Evolutionary conservation across 2,113 vertebrate genomes (phyloP), one percentile per base, ranked within the genome.

Genomic region (Mustela nigripes): DNA sequence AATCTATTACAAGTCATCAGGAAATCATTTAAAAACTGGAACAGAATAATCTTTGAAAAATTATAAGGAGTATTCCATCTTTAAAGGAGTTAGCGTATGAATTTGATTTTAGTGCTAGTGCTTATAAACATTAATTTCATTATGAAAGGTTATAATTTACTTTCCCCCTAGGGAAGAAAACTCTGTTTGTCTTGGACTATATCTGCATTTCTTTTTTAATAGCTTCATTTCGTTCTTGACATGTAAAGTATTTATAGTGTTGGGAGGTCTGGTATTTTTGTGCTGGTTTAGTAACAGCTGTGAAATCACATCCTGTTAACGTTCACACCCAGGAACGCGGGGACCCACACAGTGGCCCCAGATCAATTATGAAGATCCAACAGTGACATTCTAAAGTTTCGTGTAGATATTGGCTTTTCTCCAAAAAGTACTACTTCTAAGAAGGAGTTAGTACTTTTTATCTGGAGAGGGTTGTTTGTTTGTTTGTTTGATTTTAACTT

Each of bases 151-250:
- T 91, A 69, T 96, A 97, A 97, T 97, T 95, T 94, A 81, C 50
- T 94, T 92, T 83, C 24, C 62, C 69, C 62, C 22, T 67, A 74
- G 81, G 95, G 95, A 91, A 91, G 60, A 95, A 90, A 89, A 85
- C n/a, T 67, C 74, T 97, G 83, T 94, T 92, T 82, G 74, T 82
- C 63, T 84, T 96, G 76, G 63, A 78, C 95, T 92, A 31, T 88
- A 95, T 97, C 94, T 97, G 83, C 92, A 97, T 97, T 96, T 92
- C 85, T 83, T 95, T 94, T 91, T 88, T 96, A 95, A 97, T 89
- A 95, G 85, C 58, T 76, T 97, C 60, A 89, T 97, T 97, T 28
- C 15, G 18, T 83, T 74, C 93, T 62, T 96, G 95, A 97, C 84
- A 74, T 73, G 16, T 76, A 63, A 95, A 95, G 90, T 95, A 95